These are phyloP conservation scores for Otis tarda DNA, from an alignment of 2,113 vertebrate species.

Conservation along the genomic window DNA sequence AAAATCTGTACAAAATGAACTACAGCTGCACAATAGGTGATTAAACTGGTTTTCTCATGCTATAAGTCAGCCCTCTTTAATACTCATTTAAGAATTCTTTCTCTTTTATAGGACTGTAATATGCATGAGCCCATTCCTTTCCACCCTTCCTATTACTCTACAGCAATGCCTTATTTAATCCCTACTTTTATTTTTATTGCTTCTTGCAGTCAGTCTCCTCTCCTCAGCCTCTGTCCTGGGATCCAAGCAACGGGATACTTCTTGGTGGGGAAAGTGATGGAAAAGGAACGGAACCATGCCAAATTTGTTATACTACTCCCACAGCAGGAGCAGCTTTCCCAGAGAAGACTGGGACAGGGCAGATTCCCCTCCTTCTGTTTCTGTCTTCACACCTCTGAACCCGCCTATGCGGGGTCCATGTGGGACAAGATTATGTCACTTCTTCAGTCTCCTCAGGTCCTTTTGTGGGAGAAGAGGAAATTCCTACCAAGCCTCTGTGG, in stretches of 20 bases:
- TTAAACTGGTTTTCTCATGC: slow-evolving; percentile 63
- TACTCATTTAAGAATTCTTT: slow-evolving; percentile 65
- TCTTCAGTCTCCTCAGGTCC: background rate
- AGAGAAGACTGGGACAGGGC: background rate
- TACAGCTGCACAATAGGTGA: slow-evolving; percentile 69
- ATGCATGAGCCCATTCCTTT: slow-evolving; percentile 45
- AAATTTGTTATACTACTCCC: background rate
- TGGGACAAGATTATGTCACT: background rate
- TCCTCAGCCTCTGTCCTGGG: background rate
- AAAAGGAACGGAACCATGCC: background rate
- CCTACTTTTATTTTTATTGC: slow-evolving; percentile 38
- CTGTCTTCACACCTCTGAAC: background rate
- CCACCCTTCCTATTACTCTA: slow-evolving; percentile 52
- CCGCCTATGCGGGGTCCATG: background rate
- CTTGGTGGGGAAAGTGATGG: background rate
- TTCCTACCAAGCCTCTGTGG: background rate
- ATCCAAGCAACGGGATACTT: background rate
- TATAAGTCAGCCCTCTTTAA: slow-evolving; percentile 38
- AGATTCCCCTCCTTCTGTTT: background rate
- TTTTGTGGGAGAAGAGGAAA: background rate
- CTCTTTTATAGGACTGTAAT: slow-evolving; percentile 56
- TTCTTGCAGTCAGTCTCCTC: background rate
- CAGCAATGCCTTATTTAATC: slow-evolving; percentile 42
- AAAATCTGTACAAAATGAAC: slow-evolving; percentile 68
- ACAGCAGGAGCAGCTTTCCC: background rate